Evolutionary conservation across 2,888 invertebrate species (phyloP), one percentile per base, ranked within the genome.

Genomic region (Sipha maydis): DNA sequence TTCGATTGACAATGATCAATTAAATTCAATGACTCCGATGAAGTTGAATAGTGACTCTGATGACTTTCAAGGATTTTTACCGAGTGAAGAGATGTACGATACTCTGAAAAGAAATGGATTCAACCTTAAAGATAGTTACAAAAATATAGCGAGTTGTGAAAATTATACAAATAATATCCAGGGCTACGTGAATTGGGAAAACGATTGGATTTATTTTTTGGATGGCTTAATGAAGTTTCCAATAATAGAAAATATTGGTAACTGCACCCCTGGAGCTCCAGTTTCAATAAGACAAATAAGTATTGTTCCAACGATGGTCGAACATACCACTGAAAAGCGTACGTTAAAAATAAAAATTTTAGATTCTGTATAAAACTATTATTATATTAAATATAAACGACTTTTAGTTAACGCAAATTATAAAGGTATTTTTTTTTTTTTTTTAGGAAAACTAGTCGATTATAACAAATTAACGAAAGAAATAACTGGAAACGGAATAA

Each of bases 151-250:
- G 0, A 38, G 54, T 14, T 41, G 19, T 19, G 11, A 71, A 9
- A 14, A 79, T 4, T 48, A 34, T 14, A 28, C 79, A 54, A 56
- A 71, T n/a, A 34, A 14, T 4, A 73, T 86, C 0, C 76, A 54
- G 25, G 83, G 80, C 14, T 56, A 34, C 21, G 21, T 89, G 7
- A 83, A 67, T 78, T 89, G 83, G 83, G 71, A 48, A 19, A 78
- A 84, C 0, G 71, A 89, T 78, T 89, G 83, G 89, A 61, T 89
- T n/a, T 38, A 77, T 38, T 89, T 89, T 71, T 78, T 89, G 54
- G 89, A 89, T 3, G 28, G 73, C 0, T 25, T 89, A 38, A 54
- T 89, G 7, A 84, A 84, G 17, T 73, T 89, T 28, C 38, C 89
- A 8, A 21, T 78, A 4, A 54, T 89, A 28, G 77, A 84, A 21